These are phyloP conservation scores for Prionailurus viverrinus DNA, from an alignment of 2,113 vertebrate species.

Conservation along the genomic window DNA sequence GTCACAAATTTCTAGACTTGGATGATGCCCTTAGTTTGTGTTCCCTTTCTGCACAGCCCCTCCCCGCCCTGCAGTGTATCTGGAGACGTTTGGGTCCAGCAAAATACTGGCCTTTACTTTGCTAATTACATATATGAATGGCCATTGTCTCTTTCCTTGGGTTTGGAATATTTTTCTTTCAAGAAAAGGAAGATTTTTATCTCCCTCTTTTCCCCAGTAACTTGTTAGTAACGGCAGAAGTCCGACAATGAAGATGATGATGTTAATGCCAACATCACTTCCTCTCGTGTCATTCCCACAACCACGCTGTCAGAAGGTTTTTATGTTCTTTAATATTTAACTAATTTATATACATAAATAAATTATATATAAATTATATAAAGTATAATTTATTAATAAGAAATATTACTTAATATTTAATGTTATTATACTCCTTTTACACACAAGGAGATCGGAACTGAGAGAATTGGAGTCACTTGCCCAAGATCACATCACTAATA, in stretches of 20 bases:
- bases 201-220: background rate
- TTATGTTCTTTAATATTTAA: background rate
- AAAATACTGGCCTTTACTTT: background rate
- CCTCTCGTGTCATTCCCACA: background rate
- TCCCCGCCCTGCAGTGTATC: accelerated
- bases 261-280: background rate
- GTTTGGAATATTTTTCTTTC: background rate
- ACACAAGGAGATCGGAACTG: constrained; percentile 18
- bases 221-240: background rate
- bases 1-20: background rate
- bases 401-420: constrained; percentile 66
- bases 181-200: background rate
- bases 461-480: constrained; percentile 31
- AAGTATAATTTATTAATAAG: constrained; percentile 2
- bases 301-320: background rate
- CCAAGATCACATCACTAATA: background rate
- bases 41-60: background rate
- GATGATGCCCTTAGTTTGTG: background rate
- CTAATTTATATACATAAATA: constrained; percentile 47
- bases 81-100: background rate
- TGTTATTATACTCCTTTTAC: background rate
- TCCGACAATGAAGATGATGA: background rate
- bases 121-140: background rate
- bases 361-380: background rate
- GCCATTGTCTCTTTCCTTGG: background rate